Base-by-base conservation (phyloP, 2,888 invertebrate species). In the Meliscaeva auricollis region DNA sequence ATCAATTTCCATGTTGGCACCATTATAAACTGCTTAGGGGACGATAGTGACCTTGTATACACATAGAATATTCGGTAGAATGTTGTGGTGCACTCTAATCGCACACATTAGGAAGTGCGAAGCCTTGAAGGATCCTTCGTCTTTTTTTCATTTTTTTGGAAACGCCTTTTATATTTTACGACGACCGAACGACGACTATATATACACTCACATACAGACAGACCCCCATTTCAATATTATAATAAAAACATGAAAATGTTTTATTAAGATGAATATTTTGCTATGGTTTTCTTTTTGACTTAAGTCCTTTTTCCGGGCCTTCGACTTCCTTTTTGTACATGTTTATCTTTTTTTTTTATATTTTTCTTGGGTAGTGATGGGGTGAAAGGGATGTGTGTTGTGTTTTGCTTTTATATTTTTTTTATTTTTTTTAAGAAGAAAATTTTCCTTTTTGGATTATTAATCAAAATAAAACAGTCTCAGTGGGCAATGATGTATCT, bases 1-100 rank as follows among this genome's bases (percentile, higher is more conserved):
- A 84, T 84, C 84, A 84, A 84, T 84, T 84, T 84, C 75, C 64
- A 72, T 80, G 84, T 80, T 84, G 80, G 80, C 84, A 84, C 72
- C 66, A 66, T 66, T 66, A 84, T 72, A 75, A 80, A 80, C 84
- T 84, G 84, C 66, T 76, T 52, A 72, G 46, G 75, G 75, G 80
- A 84, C 75, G 54, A 50, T 46, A 30, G 74, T 35, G 66, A 64
- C 78, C 74, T 70, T 74, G 79, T 64, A 20, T 35, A 48, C 38
- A 48, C 17, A 20, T 8, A 22, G 30, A 46, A 46, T 62, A 62
- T 62, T 62, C 46, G 35, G 38, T 62, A 41, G 22, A 56, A 62
- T 32, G 62, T 44, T 68, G 38, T 66, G 70, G 75, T 80, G 80
- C 80, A 84, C 75, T 84, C 58, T 60, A 75, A 84, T 84, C 75